phyloP scores from a whole-genome alignment of 2,797 vertebrate genomes.

The Sebastes baramenuke region DNA sequence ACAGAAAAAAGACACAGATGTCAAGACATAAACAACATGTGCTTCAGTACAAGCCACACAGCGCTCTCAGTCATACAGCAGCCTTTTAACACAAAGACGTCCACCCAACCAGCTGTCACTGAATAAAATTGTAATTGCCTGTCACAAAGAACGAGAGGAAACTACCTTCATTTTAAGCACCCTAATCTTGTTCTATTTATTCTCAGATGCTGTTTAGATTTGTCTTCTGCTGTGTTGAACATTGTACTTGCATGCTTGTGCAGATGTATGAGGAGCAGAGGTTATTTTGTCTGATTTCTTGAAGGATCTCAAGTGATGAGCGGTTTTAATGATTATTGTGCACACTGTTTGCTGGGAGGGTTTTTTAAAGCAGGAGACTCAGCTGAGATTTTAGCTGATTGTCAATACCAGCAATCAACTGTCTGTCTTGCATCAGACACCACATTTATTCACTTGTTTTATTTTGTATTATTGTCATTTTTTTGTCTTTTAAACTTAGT shows the following conservation, averaged over 20 bases:
- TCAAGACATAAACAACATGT: slow-evolving; percentile 12
- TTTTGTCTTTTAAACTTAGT: background rate
- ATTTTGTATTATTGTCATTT: background rate
- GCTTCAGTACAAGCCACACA: background rate
- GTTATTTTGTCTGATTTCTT: background rate
- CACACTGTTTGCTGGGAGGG: background rate
- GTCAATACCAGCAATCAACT: background rate
- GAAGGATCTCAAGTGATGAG: background rate
- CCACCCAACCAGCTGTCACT: slow-evolving; percentile 31
- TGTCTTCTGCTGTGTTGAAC: background rate
- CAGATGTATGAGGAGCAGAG: background rate
- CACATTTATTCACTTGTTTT: background rate
- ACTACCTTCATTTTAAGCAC: slow-evolving; percentile 6
- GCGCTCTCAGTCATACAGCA: slow-evolving; percentile 4
- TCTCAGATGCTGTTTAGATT: slow-evolving; percentile 7
- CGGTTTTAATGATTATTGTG: slow-evolving; percentile 8
- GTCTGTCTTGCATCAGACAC: background rate
- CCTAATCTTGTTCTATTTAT: slow-evolving; percentile 17
- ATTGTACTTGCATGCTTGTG: background rate
- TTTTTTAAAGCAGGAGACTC: slow-evolving; percentile 2
- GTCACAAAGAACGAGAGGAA: slow-evolving; percentile 24
- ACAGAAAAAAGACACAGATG: slow-evolving; percentile 7
- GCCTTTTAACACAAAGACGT: slow-evolving; percentile 33
- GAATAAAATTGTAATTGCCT: slow-evolving; percentile 44
- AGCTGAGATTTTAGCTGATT: background rate